Evolutionary conservation across 1,140 invertebrate species (phyloP), one percentile per base, ranked within the genome.

Genomic region (Trichonephila clavipes): DNA sequence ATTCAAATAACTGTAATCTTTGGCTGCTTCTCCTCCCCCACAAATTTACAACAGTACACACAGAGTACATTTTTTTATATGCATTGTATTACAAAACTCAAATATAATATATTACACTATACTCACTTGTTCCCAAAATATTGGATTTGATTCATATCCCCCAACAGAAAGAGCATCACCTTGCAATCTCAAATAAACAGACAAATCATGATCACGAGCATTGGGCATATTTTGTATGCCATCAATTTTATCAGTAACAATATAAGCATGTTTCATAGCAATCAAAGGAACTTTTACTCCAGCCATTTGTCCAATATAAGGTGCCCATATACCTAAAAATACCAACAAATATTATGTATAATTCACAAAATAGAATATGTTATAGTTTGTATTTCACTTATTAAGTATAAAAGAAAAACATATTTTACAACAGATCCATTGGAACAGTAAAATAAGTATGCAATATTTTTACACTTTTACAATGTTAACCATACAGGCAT

Each of bases 181-280:
- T 95, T 98, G 98, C 0, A 98, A 96, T 94, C 97, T 97, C 90
- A 98, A 97, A 95, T 98, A 98, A n/a, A 98, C 96, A 58, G 97
- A 97, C 8, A 97, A 96, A 96, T 99, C 98, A 94, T 98, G 98
- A 95, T 98, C 98, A 92, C 98, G 96, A 24, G 98, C 96, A 95
- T 98, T 98, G 5, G 98, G 98, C 94, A 97, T 96, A 18, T 97
- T 97, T 69, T 97, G 96, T 0, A 98, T 97, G 94, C 97, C 96
- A 14, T 97, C 96, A 72, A 98, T 97, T 2, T 96, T 96, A 93
- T 98, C 97, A 0, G 97, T 98, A 0, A 98, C 97, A 8, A 99
- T 97, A 95, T 98, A 99, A 0, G 98, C 97, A 95, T 99, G 98
- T 95, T 98, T 98, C 97, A 98, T 98, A 0, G 98, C 97, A 51